Evolutionary conservation across 2,797 vertebrate genomes (phyloP), one percentile per base, ranked within the genome.

Genomic region (Melanotaenia nigrans): DNA sequence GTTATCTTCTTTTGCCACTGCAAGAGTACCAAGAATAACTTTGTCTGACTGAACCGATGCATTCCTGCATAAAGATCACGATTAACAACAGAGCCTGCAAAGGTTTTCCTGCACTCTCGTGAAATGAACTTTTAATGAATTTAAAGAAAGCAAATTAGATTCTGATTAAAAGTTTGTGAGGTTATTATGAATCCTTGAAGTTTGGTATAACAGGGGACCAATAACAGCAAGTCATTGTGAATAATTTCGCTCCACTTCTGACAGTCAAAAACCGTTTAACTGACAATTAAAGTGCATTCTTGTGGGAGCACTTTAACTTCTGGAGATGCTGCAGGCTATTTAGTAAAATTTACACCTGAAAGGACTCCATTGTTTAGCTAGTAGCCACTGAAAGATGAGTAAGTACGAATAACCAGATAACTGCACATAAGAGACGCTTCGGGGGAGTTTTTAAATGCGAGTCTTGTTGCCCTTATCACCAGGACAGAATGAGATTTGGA

Each of bases 121-220:
- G 47, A 51, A 25, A 36, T 55, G 0, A 65, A 12, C 10, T 40
- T 38, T 61, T 54, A 61, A 7, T 40, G 10, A 7, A 28, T 53
- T 61, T 7, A 36, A 38, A 60, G 2, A 12, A 12, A 49, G 51
- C 11, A 63, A 33, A 45, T 13, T 2, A 24, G 13, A 11, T 36
- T 73, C 5, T 33, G 36, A 18, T 35, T 53, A 62, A 74, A 68
- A 20, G 47, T 22, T 40, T 69, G 14, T n/a, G 32, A 55, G 28
- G 20, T n/a, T 58, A 11, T 58, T 16, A 45, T 12, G n/a, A 42
- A 42, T 59, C 6, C 16, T 33, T 53, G 11, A 54, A 16, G 55
- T 20, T 68, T 63, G 47, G 47, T 51, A 4, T 40, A 38, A 63
- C 28, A 40, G 55, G 28, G 18, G 42, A 45, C 55, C 60, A 35